Base-by-base conservation (phyloP, 2,888 invertebrate genomes). In the Caenorhabditis japonica region DNA sequence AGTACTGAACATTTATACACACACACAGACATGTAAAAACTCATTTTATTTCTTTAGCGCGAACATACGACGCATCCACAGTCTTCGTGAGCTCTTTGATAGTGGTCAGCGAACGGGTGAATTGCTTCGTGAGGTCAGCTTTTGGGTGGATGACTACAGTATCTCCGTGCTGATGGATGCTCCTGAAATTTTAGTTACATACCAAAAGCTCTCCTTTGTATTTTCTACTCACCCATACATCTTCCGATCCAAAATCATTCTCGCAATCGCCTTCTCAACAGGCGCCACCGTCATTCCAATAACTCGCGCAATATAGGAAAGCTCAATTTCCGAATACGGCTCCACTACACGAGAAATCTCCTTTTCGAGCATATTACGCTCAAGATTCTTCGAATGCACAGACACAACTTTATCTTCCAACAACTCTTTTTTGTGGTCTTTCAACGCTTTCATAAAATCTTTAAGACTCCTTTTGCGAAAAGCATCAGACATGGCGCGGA, bases 231-330 rank as follows among this genome's bases (percentile, higher is more conserved):
- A 74, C 87, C 90, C 90, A 85, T 88, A 88, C 83, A 99, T 92
- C 90, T 97, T 99, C 88, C 94, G 94, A 89, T 99, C 99, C 88
- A 99, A 90, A 88, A 99, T 97, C 99, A 99, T 99, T 90, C 97
- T 97, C 52, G 97, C 97, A 66, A 99, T 90, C 90, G 99, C 99
- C 90, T 95, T 95, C 90, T 99, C 99, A 59, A 99, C 97, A 90
- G 75, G 73, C 41, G 74, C 53, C 91, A 94, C 92, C 12, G 74
- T 71, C 61, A 69, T 68, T 19, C 84, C 80, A 39, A 88, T 87
- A 4, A 52, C 60, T 15, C 77, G 51, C 10, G 87, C 82, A 19
- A 88, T 81, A 61, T 87, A 83, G n/a, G 76, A 75, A 13, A 88
- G 80, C 60, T 99, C 94, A 1, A 99, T 97, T 85, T 94, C 91